A percentile compares a stretch with the other conserved stretches of the same genome.
Conservation (phyloP, 2,888 invertebrate species). For the Drosophila mimetica region DNA sequence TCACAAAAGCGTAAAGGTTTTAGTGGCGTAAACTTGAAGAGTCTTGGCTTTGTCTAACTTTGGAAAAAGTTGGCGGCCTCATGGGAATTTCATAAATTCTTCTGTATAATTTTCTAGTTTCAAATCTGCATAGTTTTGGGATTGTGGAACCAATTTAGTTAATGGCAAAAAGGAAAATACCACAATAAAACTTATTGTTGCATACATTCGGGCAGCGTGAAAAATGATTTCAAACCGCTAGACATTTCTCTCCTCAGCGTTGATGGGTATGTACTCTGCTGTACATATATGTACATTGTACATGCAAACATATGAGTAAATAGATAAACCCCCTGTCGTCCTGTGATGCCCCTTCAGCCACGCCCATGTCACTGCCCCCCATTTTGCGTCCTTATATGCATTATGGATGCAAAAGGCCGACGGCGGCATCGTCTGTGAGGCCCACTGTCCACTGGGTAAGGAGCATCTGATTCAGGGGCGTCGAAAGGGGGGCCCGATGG, state of each 20-base stretch:
- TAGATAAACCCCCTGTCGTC: conserved; percentile 39
- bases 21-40: conserved; percentile 1
- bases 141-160: neutral
- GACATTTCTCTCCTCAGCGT: neutral
- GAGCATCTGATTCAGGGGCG: conserved; percentile 17
- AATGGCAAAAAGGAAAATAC: neutral
- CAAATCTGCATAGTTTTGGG: neutral
- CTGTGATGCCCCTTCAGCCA: neutral
- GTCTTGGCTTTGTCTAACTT: conserved; percentile 1
- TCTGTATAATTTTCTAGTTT: neutral
- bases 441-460: conserved; percentile 27
- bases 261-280: neutral
- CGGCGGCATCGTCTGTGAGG: conserved; percentile 46
- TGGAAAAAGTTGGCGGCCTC: neutral
- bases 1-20: neutral
- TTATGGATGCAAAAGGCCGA: conserved; percentile 62
- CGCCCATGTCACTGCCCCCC: conserved; percentile 12
- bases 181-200: neutral
- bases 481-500: neutral
- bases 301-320: conserved; percentile 8
- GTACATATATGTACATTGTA: too few relatives aligned
- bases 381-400: conserved; percentile 52
- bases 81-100: neutral
- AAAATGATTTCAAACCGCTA: neutral
- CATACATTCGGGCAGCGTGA: neutral